Conservation (phyloP, 2,797 vertebrate species). For the Bryconaethiops microstoma region DNA sequence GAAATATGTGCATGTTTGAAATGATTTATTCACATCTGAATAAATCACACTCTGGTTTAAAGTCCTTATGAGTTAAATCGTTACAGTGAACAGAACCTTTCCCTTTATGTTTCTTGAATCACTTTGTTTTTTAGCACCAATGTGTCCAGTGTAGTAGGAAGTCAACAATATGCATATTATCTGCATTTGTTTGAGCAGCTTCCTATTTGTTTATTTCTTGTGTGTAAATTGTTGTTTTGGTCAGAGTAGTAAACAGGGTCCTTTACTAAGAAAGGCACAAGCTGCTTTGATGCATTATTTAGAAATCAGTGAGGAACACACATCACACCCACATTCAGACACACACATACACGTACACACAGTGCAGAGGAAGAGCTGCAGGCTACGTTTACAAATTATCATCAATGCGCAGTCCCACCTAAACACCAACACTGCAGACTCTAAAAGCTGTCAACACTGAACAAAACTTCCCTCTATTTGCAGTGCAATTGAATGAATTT, state of each 20-base stretch:
- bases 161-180: not conserved
- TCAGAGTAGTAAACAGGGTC: constrained; percentile 33
- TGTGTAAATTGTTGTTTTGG: constrained; percentile 31
- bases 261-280: constrained; percentile 28
- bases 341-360: constrained; percentile 5
- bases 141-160: constrained; percentile 1
- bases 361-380: constrained; percentile 30
- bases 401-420: constrained; percentile 2
- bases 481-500: not conserved
- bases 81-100: not conserved
- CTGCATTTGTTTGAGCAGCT: not conserved
- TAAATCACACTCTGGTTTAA: no score
- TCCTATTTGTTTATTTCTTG: constrained; percentile 25
- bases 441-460: constrained; percentile 23
- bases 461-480: constrained; percentile 4
- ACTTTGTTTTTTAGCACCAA: not conserved
- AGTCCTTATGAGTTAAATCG: not conserved
- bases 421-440: constrained; percentile 9
- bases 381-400: constrained; percentile 20
- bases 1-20: no score
- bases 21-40: no score
- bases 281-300: constrained; percentile 55
- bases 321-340: constrained; percentile 4
- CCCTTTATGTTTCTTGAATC: not conserved
- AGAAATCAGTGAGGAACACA: constrained; percentile 32